Evolutionary conservation across 1,140 invertebrate species (phyloP), one percentile per base, ranked within the genome.

Genomic region (Drosophila virilis): DNA sequence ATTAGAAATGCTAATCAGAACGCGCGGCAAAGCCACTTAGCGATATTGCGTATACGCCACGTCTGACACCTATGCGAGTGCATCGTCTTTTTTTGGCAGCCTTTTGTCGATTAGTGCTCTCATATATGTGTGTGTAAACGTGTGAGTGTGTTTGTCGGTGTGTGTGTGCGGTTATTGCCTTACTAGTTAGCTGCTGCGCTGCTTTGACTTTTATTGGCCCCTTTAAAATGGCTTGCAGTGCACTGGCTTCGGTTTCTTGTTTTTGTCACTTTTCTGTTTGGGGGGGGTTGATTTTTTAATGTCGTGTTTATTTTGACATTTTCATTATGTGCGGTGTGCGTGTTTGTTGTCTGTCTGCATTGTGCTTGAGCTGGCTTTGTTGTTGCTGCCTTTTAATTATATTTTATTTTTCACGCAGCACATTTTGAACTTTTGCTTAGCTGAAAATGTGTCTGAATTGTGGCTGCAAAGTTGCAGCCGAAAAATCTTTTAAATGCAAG

Each of bases 241-340:
- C 82, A 88, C n/a, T 81, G 70, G 64, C 82, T 88, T 67, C 61
- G n/a, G 9, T 57, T 73, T 40, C 51, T 42, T 68, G 15, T 51
- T 17, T 35, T 12, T 58, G 38, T 59, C 22, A 28, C 5, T 15
- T 51, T 51, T 64, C 59, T 67, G 40, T 45, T 40, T 12, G 42
- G 33, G 15, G n/a, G n/a, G 6, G n/a, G n/a, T 37, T 54, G 60
- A 72, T 72, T 89, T 89, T 89, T 89, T 89, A 89, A 89, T 89
- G 84, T 89, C 85, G 84, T 89, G 84, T 89, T 89, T 89, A 89
- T 89, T 89, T 89, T 89, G 80, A 89, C 84, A 89, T 89, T 89
- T 89, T 89, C 84, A 88, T 88, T 88, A 88, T 89, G 84, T 67
- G 46, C 15, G n/a, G 75, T 78, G 43, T 74, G 45, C 59, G 45